These are phyloP conservation scores for Hypocryptadius cinnamomeus DNA, from an alignment of 2,113 vertebrate genomes.

Conservation along the genomic window DNA sequence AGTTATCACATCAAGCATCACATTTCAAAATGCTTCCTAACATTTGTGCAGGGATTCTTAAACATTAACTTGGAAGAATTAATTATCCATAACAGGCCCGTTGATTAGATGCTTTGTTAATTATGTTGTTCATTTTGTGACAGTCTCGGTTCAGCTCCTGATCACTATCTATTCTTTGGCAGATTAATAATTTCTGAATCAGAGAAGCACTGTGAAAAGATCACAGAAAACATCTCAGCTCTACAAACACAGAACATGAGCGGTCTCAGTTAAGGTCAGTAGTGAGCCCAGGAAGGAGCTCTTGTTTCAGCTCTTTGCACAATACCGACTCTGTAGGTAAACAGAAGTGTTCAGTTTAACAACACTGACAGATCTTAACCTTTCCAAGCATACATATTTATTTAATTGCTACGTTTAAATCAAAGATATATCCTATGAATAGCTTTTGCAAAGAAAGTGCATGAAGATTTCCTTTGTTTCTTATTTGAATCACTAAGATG, in stretches of 20 bases:
- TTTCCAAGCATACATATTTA: conserved; percentile 32
- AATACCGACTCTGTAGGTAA: conserved; percentile 51
- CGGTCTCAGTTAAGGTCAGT: background rate
- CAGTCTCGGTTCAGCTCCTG: background rate
- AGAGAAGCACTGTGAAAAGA: conserved; percentile 35
- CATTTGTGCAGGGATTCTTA: background rate
- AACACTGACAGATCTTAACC: conserved; percentile 8
- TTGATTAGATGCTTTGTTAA: background rate
- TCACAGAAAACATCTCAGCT: background rate
- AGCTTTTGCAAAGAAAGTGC: conserved; percentile 3
- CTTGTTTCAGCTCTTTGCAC: conserved; percentile 34
- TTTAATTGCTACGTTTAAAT: conserved; percentile 12
- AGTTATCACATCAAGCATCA: background rate
- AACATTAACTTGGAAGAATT: background rate
- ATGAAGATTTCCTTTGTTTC: conserved; percentile 22
- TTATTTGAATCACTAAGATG: background rate
- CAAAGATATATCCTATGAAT: conserved; percentile 1
- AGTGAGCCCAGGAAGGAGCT: background rate
- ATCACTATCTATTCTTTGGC: background rate
- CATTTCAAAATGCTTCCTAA: background rate
- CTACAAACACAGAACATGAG: conserved; percentile 25
- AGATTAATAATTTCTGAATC: conserved; percentile 44
- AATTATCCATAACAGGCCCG: background rate
- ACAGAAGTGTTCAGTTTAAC: conserved; percentile 32
- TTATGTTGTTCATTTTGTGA: background rate